Evolutionary conservation across 1,140 invertebrate genomes (phyloP).

Genomic region (Tetramorium parvispinum): DNA sequence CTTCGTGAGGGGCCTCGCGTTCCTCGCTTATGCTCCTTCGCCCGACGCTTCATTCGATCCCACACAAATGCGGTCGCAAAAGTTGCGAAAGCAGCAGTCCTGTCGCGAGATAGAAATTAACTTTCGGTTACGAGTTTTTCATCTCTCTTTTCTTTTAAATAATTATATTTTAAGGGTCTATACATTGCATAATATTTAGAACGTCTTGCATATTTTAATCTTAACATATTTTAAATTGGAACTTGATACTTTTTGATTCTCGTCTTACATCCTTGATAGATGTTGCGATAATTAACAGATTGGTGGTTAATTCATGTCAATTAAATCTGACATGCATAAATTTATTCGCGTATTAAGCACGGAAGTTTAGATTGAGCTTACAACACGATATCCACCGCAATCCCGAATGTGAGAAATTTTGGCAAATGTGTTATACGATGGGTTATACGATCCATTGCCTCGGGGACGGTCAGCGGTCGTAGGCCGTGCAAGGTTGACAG

Average conservation of each 20-base stretch:
- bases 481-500: slow-evolving; percentile 37
- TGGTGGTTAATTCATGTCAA: neutral
- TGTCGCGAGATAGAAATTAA: neutral
- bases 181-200: neutral
- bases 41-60: neutral
- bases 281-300: slow-evolving; percentile 8
- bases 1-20: neutral
- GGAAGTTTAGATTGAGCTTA: slow-evolving; percentile 35
- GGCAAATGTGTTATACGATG: slow-evolving; percentile 19
- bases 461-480: slow-evolving; percentile 49
- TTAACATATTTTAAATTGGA: neutral
- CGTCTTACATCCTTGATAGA: neutral
- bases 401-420: slow-evolving; percentile 45
- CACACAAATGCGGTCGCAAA: neutral
- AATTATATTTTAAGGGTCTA: neutral
- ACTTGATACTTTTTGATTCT: neutral
- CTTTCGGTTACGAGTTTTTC: neutral
- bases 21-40: neutral
- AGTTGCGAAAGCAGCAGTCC: neutral
- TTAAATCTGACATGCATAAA: slow-evolving; percentile 11
- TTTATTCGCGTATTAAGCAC: slow-evolving; percentile 4
- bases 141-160: neutral
- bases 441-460: slow-evolving; percentile 26
- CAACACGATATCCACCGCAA: slow-evolving; percentile 21
- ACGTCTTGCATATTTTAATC: neutral